A percentile compares a stretch with the other conserved stretches of the same genome.
Evolutionary conservation across 1,140 invertebrate genomes (phyloP).

Genomic region (Trichogramma pretiosum): DNA sequence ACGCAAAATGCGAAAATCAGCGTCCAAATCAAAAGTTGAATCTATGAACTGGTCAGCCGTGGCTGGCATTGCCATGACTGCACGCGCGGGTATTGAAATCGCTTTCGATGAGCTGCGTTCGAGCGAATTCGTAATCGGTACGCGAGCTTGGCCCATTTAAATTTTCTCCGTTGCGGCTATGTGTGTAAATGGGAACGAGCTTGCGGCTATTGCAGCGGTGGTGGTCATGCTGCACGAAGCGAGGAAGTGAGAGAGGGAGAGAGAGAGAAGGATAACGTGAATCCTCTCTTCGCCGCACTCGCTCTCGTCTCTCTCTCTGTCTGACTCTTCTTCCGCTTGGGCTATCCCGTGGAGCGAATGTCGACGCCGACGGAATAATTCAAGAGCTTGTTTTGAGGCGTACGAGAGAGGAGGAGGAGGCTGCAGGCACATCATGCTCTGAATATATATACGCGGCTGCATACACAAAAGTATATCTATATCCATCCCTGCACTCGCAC

Average conservation of each 20-base stretch:
- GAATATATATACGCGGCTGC: too few relatives aligned
- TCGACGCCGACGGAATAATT: slow-evolving; percentile 17
- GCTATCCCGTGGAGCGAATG: background rate
- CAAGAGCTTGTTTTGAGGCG: slow-evolving; percentile 12
- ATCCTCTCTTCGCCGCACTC: background rate
- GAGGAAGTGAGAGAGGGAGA: slow-evolving; percentile 1
- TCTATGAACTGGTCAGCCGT: too few relatives aligned
- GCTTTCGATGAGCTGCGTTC: too few relatives aligned
- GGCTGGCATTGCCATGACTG: too few relatives aligned
- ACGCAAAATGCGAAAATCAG: too few relatives aligned
- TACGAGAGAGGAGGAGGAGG: slow-evolving; percentile 2
- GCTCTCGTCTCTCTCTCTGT: background rate
- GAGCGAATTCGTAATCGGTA: too few relatives aligned
- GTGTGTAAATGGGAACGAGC: background rate
- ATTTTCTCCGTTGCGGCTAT: background rate
- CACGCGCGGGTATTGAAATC: too few relatives aligned
- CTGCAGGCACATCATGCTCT: too few relatives aligned
- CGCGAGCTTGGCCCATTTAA: slow-evolving; percentile 11
- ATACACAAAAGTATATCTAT: too few relatives aligned
- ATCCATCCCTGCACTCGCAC: too few relatives aligned
- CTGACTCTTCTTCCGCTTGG: slow-evolving; percentile 1
- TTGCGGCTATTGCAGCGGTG: too few relatives aligned
- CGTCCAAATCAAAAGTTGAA: too few relatives aligned
- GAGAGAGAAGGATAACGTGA: background rate
- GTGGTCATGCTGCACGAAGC: background rate